Evolutionary conservation across 2,113 vertebrate genomes (phyloP).

Genomic region (Strix aluco): DNA sequence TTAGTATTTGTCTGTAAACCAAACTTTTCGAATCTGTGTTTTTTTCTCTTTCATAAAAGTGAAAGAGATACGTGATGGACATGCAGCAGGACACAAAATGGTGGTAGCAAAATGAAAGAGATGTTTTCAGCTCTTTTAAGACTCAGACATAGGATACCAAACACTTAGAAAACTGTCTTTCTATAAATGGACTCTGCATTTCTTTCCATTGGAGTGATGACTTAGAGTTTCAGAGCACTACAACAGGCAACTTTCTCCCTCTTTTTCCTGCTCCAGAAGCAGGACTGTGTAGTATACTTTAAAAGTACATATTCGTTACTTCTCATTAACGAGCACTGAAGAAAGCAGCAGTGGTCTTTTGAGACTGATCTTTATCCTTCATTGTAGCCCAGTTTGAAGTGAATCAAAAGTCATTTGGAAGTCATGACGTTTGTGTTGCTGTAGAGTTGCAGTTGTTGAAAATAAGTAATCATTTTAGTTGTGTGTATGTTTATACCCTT

Average conservation of each 20-base stretch:
- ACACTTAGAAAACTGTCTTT: neutral
- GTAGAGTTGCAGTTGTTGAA: neutral
- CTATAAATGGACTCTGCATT: neutral
- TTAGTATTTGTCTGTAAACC: neutral
- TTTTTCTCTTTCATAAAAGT: neutral
- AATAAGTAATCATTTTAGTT: neutral
- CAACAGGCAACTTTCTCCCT: neutral
- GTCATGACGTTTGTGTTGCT: neutral
- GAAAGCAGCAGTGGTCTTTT: neutral
- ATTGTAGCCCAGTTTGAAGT: neutral
- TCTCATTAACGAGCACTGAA: neutral
- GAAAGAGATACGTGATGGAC: neutral
- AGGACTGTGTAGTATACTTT: neutral
- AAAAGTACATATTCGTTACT: neutral
- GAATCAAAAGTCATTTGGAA: neutral
- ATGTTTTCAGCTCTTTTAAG: neutral
- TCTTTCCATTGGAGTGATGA: neutral
- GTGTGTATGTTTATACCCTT: neutral
- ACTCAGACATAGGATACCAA: neutral
- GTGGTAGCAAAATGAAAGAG: neutral
- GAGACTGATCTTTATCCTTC: neutral
- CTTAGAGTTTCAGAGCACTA: neutral
- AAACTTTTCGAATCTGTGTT: neutral
- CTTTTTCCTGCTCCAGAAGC: neutral
- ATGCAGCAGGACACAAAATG: fast-evolving